Evolutionary conservation across 2,797 vertebrate species (phyloP).

Genomic region (Darevskia nairensis): DNA sequence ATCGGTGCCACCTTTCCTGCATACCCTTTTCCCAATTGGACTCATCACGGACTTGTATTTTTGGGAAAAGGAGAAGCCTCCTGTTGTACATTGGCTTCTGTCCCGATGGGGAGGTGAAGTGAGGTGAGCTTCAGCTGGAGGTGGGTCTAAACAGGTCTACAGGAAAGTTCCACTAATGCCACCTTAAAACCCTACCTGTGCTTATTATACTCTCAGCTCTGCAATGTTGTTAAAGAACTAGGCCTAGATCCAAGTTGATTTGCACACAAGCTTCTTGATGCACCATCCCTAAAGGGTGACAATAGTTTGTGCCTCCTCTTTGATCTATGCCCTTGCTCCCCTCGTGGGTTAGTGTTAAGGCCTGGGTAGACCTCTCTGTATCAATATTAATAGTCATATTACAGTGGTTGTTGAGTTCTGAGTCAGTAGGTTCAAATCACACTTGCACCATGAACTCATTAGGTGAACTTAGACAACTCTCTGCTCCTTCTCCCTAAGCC

Average conservation of each 20-base stretch:
- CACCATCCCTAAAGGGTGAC: not conserved
- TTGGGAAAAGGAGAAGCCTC: not conserved
- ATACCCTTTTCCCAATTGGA: constrained; percentile 22
- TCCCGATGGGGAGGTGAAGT: not conserved
- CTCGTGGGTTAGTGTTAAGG: not conserved
- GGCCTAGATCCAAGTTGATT: not conserved
- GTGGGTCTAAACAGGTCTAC: not conserved
- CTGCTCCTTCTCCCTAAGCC: not conserved
- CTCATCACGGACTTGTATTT: not conserved
- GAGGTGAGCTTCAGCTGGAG: not conserved
- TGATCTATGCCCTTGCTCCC: not conserved
- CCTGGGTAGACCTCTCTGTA: not conserved
- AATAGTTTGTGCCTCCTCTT: not conserved
- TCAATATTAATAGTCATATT: not conserved
- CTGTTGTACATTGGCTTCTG: not conserved
- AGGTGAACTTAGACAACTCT: not conserved
- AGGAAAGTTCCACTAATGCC: not conserved
- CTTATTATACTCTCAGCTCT: not conserved
- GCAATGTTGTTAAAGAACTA: not conserved
- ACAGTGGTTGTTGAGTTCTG: not conserved
- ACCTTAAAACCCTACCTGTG: constrained; percentile 3
- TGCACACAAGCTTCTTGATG: not conserved
- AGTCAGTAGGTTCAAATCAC: not conserved
- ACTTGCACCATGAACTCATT: not conserved
- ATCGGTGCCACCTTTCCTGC: constrained; percentile 56